A percentile compares a stretch with the other conserved stretches of the same genome.
phyloP scores from a whole-genome alignment of 2,888 invertebrate genomes.

The Allygus modestus region DNA sequence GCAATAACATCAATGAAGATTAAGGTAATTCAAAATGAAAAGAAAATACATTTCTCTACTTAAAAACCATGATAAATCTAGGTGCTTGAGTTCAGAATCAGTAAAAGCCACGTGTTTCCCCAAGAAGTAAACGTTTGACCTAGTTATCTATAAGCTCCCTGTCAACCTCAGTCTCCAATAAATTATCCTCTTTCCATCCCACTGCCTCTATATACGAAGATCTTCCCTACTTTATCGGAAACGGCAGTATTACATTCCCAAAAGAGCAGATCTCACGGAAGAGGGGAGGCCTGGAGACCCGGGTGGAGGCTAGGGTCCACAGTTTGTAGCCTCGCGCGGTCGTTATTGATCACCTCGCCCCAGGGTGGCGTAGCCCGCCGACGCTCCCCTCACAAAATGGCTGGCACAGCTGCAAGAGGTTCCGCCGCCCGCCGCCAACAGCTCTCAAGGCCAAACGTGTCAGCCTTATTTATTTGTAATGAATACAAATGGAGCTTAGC shows the following conservation, averaged over 20 bases:
- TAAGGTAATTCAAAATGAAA: too few species aligned
- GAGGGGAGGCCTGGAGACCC: constrained; percentile 2
- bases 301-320: constrained; percentile 1
- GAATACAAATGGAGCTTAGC: constrained; percentile 59
- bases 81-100: too few species aligned
- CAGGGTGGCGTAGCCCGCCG: constrained; percentile 40
- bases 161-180: too few species aligned
- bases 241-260: not conserved
- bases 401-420: constrained; percentile 28
- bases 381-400: constrained; percentile 45
- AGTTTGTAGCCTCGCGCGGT: constrained; percentile 29
- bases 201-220: too few species aligned
- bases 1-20: too few species aligned
- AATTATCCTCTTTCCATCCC: too few species aligned
- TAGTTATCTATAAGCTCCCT: too few species aligned
- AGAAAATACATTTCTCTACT: too few species aligned
- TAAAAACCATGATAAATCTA: too few species aligned
- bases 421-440: constrained; percentile 12
- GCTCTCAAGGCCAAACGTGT: constrained; percentile 45
- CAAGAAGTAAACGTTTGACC: too few species aligned
- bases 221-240: too few species aligned
- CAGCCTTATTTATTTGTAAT: constrained; percentile 59
- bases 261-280: not conserved
- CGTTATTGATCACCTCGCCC: constrained; percentile 51
- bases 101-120: too few species aligned